Evolutionary conservation across 2,113 vertebrate species (phyloP).

Genomic region (Phycodurus eques): DNA sequence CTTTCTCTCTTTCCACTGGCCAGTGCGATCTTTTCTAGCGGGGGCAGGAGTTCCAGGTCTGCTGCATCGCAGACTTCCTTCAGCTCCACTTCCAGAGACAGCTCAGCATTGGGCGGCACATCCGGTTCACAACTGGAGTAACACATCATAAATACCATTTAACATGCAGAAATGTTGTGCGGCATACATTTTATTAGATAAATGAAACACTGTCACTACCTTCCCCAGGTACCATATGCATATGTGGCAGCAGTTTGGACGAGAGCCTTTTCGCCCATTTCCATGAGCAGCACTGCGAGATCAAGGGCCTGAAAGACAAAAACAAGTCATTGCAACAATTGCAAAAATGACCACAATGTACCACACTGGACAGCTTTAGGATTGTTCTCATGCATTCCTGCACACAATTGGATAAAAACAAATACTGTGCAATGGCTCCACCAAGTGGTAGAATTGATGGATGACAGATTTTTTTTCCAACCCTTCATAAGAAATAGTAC

Average conservation of each 20-base stretch:
- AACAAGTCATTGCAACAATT: not conserved
- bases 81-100: constrained; percentile 85
- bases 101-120: constrained; percentile 74
- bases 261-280: constrained; percentile 81
- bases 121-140: constrained; percentile 70
- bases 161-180: not conserved
- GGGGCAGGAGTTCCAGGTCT: constrained; percentile 83
- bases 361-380: not conserved
- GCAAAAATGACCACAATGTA: not conserved
- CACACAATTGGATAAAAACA: not conserved
- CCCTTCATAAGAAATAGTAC: not conserved
- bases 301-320: constrained; percentile 81
- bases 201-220: constrained; percentile 65
- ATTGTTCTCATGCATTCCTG: not conserved
- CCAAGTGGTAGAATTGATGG: not conserved
- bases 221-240: constrained; percentile 85
- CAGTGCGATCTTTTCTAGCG: constrained; percentile 77
- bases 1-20: constrained; percentile 86
- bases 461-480: not conserved
- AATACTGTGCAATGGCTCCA: not conserved
- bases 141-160: not conserved
- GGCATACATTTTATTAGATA: not conserved
- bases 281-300: constrained; percentile 87
- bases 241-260: constrained; percentile 85
- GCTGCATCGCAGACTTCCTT: constrained; percentile 75